Conservation (phyloP, 2,888 invertebrate genomes). For the Campoplex nolae region DNA sequence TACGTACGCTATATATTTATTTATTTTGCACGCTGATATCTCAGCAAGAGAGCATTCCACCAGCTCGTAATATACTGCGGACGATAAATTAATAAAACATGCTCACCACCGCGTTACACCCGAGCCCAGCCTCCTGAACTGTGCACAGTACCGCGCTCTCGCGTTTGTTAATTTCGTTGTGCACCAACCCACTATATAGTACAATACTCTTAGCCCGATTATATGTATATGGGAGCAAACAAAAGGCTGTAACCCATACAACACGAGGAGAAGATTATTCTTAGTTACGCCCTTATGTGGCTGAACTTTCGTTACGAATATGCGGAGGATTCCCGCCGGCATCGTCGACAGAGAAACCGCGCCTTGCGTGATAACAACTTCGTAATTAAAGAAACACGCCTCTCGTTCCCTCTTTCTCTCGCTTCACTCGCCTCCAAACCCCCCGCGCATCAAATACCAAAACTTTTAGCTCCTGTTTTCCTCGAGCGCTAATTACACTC, state of each 20-base stretch:
- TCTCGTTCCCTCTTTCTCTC: constrained; percentile 25
- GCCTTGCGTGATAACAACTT: constrained; percentile 75
- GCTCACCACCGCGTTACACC: constrained; percentile 75
- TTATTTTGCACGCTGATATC: constrained; percentile 69
- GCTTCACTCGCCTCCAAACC: not conserved
- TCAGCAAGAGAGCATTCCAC: constrained; percentile 50
- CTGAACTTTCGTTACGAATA: not conserved
- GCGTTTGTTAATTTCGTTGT: constrained; percentile 76
- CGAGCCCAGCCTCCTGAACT: constrained; percentile 57
- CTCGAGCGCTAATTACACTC: constrained; percentile 64
- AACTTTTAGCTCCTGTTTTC: constrained; percentile 64
- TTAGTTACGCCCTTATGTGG: constrained; percentile 10
- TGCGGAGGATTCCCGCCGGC: constrained; percentile 59
- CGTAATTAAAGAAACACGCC: constrained; percentile 79
- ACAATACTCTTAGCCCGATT: constrained; percentile 13
- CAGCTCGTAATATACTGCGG: constrained; percentile 76
- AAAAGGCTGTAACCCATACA: constrained; percentile 6
- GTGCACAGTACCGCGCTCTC: constrained; percentile 47
- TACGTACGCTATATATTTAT: constrained; percentile 23
- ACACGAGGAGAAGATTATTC: not conserved
- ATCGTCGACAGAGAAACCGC: constrained; percentile 62
- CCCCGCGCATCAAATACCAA: constrained; percentile 26
- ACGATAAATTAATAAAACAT: constrained; percentile 83
- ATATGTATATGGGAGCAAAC: not conserved
- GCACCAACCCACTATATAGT: constrained; percentile 35